A percentile compares a stretch with the other conserved stretches of the same genome.
phyloP scores from a whole-genome alignment of 92 coral and sea anemone species.

The Epizoanthus illoricatus region DNA sequence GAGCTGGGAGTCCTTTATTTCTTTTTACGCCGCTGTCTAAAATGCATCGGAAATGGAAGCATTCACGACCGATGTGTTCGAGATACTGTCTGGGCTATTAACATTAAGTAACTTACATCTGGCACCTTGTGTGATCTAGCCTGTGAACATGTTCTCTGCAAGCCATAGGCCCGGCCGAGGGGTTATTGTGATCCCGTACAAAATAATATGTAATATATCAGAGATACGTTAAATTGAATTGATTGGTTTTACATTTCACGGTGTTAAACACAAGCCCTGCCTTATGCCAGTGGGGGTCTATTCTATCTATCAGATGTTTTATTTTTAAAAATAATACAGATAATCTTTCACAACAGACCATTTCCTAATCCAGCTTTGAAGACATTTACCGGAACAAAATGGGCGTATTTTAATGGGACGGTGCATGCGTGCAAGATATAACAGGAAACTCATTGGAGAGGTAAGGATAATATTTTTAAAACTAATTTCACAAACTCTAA shows the following conservation, averaged over 20 bases:
- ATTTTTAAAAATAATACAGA: not conserved
- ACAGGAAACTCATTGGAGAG: constrained; percentile 27
- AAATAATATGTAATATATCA: too few relatives aligned
- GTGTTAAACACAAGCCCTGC: not conserved
- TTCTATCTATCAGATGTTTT: not conserved
- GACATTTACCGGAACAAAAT: not conserved
- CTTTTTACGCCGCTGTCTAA: too few relatives aligned
- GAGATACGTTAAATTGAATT: too few relatives aligned
- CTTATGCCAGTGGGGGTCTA: constrained; percentile 29
- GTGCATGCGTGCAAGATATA: not conserved
- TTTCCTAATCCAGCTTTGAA: constrained; percentile 34
- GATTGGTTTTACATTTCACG: not conserved
- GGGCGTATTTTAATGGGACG: constrained; percentile 1
- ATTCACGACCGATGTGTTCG: constrained; percentile 12
- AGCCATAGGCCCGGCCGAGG: too few relatives aligned
- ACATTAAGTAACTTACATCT: too few relatives aligned
- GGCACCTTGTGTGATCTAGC: too few relatives aligned
- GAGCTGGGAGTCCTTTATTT: too few relatives aligned
- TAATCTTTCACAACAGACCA: constrained; percentile 24
- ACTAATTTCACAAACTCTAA: constrained; percentile 17
- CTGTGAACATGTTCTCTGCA: too few relatives aligned
- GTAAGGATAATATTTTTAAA: constrained; percentile 28
- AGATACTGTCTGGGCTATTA: too few relatives aligned
- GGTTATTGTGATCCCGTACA: too few relatives aligned
- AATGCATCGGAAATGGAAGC: constrained; percentile 21